Percentiles rank a stretch among this genome's conserved stretches.
Evolutionary conservation across 2,888 invertebrate species (phyloP).

Genomic region (Melieria picta): DNA sequence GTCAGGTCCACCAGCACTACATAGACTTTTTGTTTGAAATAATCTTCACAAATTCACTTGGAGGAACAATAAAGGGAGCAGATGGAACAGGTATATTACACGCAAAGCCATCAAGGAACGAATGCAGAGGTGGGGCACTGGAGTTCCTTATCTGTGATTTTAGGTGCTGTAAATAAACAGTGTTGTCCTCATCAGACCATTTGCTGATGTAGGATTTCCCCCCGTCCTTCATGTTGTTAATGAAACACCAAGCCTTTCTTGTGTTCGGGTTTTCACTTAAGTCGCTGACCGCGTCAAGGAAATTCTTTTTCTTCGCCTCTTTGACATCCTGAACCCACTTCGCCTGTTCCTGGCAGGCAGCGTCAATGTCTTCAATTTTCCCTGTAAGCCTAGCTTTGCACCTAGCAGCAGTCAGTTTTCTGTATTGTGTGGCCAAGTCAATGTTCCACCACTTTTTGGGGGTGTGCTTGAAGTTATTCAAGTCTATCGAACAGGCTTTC

Average conservation of each 20-base stretch:
- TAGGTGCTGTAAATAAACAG: neutral
- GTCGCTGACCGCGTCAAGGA: neutral
- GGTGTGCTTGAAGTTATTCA: no score
- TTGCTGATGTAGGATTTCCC: neutral
- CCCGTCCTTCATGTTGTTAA: neutral
- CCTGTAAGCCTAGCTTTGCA: no score
- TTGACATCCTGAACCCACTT: neutral
- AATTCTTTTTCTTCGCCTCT: no score
- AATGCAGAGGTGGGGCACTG: neutral
- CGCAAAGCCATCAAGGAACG: neutral
- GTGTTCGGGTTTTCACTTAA: neutral
- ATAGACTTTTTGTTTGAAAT: neutral
- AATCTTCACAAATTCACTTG: neutral
- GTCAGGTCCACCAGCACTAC: neutral
- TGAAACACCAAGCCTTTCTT: neutral
- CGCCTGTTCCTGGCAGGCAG: neutral
- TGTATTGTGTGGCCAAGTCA: neutral
- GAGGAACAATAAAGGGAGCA: neutral
- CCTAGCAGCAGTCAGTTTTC: neutral
- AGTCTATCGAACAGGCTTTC: no score
- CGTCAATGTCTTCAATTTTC: neutral
- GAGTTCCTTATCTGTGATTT: neutral
- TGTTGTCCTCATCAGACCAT: slow-evolving; percentile 1
- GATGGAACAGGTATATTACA: no score
- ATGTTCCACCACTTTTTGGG: no score